These are phyloP conservation scores for Hycleus cichorii DNA, from an alignment of 1,140 invertebrate species.

Conservation along the genomic window DNA sequence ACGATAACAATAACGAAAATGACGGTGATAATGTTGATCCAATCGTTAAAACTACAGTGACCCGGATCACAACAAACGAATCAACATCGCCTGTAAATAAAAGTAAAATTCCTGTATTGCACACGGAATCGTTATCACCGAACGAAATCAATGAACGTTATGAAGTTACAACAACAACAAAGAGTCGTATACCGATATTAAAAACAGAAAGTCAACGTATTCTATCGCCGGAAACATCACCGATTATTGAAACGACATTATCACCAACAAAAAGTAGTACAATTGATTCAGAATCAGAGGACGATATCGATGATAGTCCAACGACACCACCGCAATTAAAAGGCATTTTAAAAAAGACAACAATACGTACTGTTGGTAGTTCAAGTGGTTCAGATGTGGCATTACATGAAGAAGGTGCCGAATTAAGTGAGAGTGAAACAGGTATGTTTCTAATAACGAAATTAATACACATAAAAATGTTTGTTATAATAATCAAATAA, in stretches of 20 bases:
- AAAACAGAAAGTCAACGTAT: conserved; percentile 36
- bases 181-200: conserved; percentile 45
- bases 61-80: conserved; percentile 26
- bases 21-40: conserved; percentile 39
- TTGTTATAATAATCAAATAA: no score
- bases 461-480: no score
- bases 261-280: conserved; percentile 36
- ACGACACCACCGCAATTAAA: conserved; percentile 33
- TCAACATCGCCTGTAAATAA: conserved; percentile 14
- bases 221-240: conserved; percentile 38
- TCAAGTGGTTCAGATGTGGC: conserved; percentile 57
- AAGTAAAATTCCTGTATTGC: conserved; percentile 30
- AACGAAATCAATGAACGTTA: conserved; percentile 10
- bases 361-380: conserved; percentile 48
- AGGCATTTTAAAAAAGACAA: conserved; percentile 35
- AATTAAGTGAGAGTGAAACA: conserved; percentile 41
- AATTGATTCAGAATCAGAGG: conserved; percentile 39
- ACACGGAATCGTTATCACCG: conserved; percentile 9
- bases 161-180: conserved; percentile 17
- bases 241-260: conserved; percentile 23
- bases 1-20: conserved; percentile 35
- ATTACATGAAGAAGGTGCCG: conserved; percentile 49
- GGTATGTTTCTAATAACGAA: conserved; percentile 26
- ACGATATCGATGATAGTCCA: conserved; percentile 25
- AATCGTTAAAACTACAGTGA: conserved; percentile 40